Evolutionary conservation across 2,113 vertebrate genomes (phyloP).

Genomic region (Chamaetylas fuelleborni): DNA sequence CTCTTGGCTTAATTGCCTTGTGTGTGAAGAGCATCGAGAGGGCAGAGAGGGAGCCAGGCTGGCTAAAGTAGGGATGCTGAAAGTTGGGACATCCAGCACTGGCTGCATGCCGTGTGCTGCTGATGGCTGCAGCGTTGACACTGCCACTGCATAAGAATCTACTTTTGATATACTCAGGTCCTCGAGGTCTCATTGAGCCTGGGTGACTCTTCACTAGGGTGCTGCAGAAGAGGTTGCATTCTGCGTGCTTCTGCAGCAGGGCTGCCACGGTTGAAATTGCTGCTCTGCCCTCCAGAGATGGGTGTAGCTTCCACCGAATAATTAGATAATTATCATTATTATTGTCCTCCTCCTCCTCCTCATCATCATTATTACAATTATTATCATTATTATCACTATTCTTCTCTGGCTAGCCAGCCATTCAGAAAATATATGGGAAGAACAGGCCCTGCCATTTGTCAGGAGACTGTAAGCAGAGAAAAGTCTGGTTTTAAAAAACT

Average conservation of each 20-base stretch:
- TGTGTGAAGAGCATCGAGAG: rapidly evolving
- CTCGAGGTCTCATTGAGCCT: background rate
- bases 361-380: too few relatives aligned
- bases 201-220: background rate
- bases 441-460: background rate
- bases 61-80: background rate
- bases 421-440: background rate
- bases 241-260: background rate
- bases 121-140: background rate
- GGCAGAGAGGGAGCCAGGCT: background rate
- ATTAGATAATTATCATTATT: background rate
- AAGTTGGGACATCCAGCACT: background rate
- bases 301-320: background rate
- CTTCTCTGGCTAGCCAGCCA: rapidly evolving
- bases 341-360: too few relatives aligned
- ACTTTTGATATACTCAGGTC: background rate
- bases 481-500: background rate
- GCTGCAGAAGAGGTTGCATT: rapidly evolving
- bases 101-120: background rate
- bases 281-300: background rate
- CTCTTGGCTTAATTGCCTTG: background rate
- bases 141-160: background rate
- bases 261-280: background rate
- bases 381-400: too few relatives aligned
- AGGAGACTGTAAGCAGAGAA: background rate